Percentiles rank a stretch among this genome's conserved stretches.
Evolutionary conservation across 30 jellyfish, hydroid and myxozoan genomes (phyloP).

Genomic region (Clytia hemisphaerica): DNA sequence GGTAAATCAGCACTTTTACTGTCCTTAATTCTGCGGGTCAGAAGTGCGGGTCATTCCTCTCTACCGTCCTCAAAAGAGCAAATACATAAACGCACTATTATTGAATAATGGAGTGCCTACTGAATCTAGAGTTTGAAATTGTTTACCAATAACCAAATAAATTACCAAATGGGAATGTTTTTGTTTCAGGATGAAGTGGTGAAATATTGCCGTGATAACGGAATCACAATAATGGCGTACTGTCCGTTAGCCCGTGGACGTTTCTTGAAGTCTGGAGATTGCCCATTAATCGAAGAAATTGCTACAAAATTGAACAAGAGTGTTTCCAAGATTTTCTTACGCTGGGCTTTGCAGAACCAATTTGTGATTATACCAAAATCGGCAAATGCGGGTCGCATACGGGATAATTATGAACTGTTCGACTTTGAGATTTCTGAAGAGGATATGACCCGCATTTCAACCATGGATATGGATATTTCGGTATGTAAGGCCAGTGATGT

Average conservation of each 20-base stretch:
- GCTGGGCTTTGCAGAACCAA: slow-evolving; percentile 63
- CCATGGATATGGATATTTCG: too few species aligned
- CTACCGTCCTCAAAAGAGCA: too few species aligned
- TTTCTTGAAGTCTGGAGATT: slow-evolving; percentile 15
- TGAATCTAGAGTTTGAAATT: too few species aligned
- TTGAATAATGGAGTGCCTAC: too few species aligned
- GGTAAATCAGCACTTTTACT: too few species aligned
- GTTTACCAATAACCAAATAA: too few species aligned
- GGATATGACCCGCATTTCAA: too few species aligned
- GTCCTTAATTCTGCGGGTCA: too few species aligned
- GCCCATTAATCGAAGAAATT: slow-evolving; percentile 29
- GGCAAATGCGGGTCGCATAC: slow-evolving; percentile 33
- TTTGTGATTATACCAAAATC: slow-evolving; percentile 56
- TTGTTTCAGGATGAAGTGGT: slow-evolving; percentile 44
- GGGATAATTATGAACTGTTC: slow-evolving; percentile 34
- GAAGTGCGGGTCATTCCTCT: too few species aligned
- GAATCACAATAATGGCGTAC: slow-evolving; percentile 52
- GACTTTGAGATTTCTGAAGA: slow-evolving; percentile 40
- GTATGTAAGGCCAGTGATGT: too few species aligned
- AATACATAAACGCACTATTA: too few species aligned
- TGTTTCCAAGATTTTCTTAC: slow-evolving; percentile 31
- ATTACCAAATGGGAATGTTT: too few species aligned
- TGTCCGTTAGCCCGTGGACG: slow-evolving; percentile 60
- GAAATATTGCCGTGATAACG: slow-evolving; percentile 30
- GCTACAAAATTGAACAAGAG: slow-evolving; percentile 39